Base-by-base conservation (phyloP, 1,140 invertebrate species). In the Ruditapes philippinarum region DNA sequence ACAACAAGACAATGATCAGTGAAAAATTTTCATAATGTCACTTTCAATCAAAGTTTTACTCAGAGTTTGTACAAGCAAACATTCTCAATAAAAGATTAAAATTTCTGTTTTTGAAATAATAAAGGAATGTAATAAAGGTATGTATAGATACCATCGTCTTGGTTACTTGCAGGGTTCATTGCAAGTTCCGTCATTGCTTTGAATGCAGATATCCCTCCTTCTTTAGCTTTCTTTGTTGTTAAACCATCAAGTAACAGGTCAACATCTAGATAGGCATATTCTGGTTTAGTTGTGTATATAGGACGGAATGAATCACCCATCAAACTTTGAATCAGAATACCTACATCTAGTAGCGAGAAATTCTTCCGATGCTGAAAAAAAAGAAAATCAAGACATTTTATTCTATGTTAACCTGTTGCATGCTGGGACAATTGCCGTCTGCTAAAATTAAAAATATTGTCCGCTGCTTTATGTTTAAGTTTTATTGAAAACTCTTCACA, bases 261-360 rank as follows among this genome's bases (percentile, higher is more conserved):
- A 0, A 70, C 82, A 42, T 91, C 88, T 45, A 90, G 17, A 0
- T 60, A 33, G 14, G 74, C 45, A 54, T 89, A 87, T 14, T 78
- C 57, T 19, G 36, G 12, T 25, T 92, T 86, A 28, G 70, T 87
- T n/a, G 92, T 88, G 90, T 95, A 95, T n/a, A 91, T 65, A 0
- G 93, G 93, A 22, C 91, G 78, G 73, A 94, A 95, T 74, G 92
- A 95, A 84, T 95, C 95, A 14, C 95, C 95, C 36, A 96, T 92
- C 14, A 96, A 86, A 7, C 90, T 87, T 74, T 95, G 92, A 0
- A 96, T 92, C 80, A 95, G 49, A n/a, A 91, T 51, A 1, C 94
- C 95, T 9, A 96, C 94, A 70, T 94, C 93, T 22, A 65, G 36
- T 68, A 95, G 57, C 0, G 90, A 89, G 62, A 93, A 90, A 22